Conservation (phyloP, 2,888 invertebrate species). For the Cordylochernes scorpioides region DNA sequence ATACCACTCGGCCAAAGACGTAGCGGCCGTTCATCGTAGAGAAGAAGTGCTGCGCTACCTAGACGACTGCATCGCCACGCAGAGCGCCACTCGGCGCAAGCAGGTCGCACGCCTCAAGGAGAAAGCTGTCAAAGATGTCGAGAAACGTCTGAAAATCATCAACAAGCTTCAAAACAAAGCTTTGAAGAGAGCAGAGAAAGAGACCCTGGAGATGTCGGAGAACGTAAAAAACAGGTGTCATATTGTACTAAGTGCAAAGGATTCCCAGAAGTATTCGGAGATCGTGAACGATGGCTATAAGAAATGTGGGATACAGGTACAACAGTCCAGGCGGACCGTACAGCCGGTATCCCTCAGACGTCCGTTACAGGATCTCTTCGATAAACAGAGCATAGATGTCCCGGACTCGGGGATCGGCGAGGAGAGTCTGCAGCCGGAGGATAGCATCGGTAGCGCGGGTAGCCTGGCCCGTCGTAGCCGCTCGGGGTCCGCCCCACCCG, state of each 20-base stretch:
- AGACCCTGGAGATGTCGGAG: conserved; percentile 35
- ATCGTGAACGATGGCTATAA: conserved; percentile 33
- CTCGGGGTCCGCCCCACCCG: conserved; percentile 25
- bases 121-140: conserved; percentile 58
- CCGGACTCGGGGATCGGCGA: conserved; percentile 31
- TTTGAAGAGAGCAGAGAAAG: conserved; percentile 40
- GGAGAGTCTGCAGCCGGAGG: conserved; percentile 16
- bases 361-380: no score
- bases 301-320: no score
- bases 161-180: conserved; percentile 55
- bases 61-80: conserved; percentile 27
- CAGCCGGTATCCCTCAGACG: no score
- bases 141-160: conserved; percentile 52
- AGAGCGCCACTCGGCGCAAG: conserved; percentile 38
- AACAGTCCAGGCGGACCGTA: no score
- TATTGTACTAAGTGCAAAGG: conserved; percentile 33
- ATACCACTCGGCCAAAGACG: conserved; percentile 61
- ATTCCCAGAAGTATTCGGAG: conserved; percentile 30
- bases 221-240: no score
- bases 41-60: conserved; percentile 62
- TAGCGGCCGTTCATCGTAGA: conserved; percentile 60
- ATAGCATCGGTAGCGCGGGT: conserved; percentile 46
- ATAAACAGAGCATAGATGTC: no score
- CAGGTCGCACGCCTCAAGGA: conserved; percentile 35
- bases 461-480: conserved; percentile 26